These are phyloP conservation scores for Zonitis immaculata DNA, from an alignment of 2,888 invertebrate genomes.

Conservation along the genomic window DNA sequence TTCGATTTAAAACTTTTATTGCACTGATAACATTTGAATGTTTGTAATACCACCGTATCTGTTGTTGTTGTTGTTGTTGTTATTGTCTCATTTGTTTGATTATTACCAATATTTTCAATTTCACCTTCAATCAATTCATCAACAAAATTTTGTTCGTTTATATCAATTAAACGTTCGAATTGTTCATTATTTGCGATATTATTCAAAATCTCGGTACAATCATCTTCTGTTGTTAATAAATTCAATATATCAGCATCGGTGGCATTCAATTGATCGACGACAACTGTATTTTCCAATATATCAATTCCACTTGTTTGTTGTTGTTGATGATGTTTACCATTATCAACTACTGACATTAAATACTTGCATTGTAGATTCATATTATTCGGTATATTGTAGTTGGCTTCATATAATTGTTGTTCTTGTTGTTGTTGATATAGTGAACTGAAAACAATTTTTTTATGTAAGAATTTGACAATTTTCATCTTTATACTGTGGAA, in stretches of 20 bases:
- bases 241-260: conserved; percentile 43
- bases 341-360: conserved; percentile 33
- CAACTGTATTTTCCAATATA: conserved; percentile 34
- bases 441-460: conserved; percentile 30
- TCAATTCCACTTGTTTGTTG: conserved; percentile 27
- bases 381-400: conserved; percentile 24
- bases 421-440: conserved; percentile 31
- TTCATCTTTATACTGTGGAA: not conserved
- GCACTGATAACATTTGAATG: conserved; percentile 41
- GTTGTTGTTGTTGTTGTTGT: not conserved
- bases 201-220: conserved; percentile 42
- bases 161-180: conserved; percentile 39
- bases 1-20: conserved; percentile 38
- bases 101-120: conserved; percentile 5
- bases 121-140: conserved; percentile 15
- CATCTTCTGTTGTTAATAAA: conserved; percentile 42
- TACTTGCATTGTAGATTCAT: conserved; percentile 30
- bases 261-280: conserved; percentile 41
- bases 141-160: conserved; percentile 29
- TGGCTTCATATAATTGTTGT: conserved; percentile 30
- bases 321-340: no score
- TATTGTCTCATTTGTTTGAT: not conserved
- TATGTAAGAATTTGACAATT: not conserved
- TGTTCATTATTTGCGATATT: conserved; percentile 44
- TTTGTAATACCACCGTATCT: no score